phyloP scores from a whole-genome alignment of 1,140 invertebrate species.

The Zaprionus gabonicus region DNA sequence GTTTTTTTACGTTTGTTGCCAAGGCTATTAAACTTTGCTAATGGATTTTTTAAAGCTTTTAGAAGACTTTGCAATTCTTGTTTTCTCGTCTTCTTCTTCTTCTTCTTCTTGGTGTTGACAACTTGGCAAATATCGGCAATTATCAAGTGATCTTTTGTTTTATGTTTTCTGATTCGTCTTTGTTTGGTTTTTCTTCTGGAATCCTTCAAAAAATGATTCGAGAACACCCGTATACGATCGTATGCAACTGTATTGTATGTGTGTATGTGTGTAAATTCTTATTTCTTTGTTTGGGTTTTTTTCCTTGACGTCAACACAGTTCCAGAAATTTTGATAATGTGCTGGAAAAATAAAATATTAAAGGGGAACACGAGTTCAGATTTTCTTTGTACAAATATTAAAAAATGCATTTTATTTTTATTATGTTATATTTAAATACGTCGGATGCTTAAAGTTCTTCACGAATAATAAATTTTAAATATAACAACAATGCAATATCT shows the following conservation, averaged over 20 bases:
- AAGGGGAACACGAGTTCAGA: neutral
- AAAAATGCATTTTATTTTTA: neutral
- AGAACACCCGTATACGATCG: conserved; percentile 4
- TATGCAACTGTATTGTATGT: neutral
- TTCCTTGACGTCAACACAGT: conserved; percentile 10
- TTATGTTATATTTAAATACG: too few species aligned
- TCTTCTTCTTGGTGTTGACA: conserved; percentile 7
- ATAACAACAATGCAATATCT: too few species aligned
- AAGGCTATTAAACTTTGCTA: conserved; percentile 52
- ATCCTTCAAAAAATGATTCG: conserved; percentile 1
- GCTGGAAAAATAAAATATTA: neutral
- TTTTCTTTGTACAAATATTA: neutral
- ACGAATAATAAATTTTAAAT: too few species aligned
- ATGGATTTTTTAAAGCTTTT: conserved; percentile 44
- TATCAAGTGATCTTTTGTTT: neutral
- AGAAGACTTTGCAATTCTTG: conserved; percentile 12
- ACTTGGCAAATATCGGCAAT: conserved; percentile 14
- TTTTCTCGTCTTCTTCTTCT: neutral
- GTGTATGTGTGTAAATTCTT: neutral
- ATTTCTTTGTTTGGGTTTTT: neutral
- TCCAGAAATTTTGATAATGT: neutral
- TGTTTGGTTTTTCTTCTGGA: neutral
- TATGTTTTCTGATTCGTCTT: neutral
- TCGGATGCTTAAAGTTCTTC: too few species aligned
- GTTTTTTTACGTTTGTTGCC: conserved; percentile 42